Evolutionary conservation across 2,113 vertebrate genomes (phyloP).

Genomic region (Peromyscus leucopus): DNA sequence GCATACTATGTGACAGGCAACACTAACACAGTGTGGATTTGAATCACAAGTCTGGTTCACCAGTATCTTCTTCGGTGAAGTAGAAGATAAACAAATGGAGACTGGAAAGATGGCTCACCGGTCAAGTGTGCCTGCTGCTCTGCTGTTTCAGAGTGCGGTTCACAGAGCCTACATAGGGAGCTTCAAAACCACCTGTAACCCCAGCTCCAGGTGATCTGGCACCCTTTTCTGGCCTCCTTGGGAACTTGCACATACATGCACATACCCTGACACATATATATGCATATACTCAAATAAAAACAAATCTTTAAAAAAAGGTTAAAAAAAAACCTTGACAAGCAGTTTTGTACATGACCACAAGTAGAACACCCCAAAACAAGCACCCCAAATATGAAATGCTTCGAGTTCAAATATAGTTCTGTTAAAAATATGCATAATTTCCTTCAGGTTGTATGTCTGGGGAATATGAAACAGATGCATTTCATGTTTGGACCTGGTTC

Average conservation of each 20-base stretch:
- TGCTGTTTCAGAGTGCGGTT: background rate
- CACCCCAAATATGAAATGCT: background rate
- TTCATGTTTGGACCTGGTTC: background rate
- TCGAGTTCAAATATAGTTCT: background rate
- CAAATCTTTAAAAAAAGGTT: background rate
- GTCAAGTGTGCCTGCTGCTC: background rate
- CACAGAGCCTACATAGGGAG: background rate
- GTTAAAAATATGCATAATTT: background rate
- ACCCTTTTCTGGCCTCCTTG: background rate
- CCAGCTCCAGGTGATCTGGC: background rate
- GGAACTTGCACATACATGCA: background rate
- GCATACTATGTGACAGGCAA: background rate
- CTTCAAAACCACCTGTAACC: background rate
- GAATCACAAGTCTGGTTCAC: background rate
- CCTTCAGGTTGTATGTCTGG: background rate
- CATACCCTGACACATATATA: background rate
- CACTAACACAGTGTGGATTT: background rate
- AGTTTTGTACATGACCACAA: background rate
- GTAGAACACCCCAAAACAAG: background rate
- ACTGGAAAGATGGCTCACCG: background rate
- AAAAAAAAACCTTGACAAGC: background rate
- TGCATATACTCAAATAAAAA: background rate
- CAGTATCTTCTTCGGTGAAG: background rate
- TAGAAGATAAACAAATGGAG: background rate
- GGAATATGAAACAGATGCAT: background rate